A percentile compares a stretch with the other conserved stretches of the same genome.
Evolutionary conservation across 2,888 invertebrate species (phyloP).

Genomic region (Macrosiphum euphorbiae): DNA sequence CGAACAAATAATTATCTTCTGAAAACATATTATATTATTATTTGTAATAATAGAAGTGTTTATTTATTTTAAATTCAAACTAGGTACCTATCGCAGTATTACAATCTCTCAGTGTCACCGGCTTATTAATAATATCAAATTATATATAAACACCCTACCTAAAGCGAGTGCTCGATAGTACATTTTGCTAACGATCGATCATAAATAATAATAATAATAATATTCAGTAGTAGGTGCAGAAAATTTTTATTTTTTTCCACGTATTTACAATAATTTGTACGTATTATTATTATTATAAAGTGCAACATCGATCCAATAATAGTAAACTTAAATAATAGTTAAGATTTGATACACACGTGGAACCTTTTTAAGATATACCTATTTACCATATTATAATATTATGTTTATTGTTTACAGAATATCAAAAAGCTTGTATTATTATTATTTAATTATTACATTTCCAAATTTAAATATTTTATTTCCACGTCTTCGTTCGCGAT

Average conservation of each 20-base stretch:
- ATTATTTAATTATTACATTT: background rate
- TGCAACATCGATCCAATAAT: background rate
- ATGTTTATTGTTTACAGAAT: background rate
- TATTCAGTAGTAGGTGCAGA: background rate
- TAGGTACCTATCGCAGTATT: background rate
- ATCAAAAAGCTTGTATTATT: background rate
- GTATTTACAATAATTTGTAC: background rate
- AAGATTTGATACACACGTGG: background rate
- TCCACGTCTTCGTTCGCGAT: background rate
- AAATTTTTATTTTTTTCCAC: background rate
- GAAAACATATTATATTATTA: background rate
- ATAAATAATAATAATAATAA: background rate
- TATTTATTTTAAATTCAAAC: background rate
- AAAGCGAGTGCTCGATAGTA: background rate
- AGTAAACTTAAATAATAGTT: background rate
- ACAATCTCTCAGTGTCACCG: background rate
- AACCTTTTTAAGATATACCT: background rate
- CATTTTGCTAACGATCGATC: background rate
- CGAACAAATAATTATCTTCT: background rate
- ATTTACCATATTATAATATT: background rate
- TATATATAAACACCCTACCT: background rate
- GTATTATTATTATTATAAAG: background rate
- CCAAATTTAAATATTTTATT: background rate
- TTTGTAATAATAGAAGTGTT: background rate
- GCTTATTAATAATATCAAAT: background rate